Base-by-base conservation (phyloP, 23 tunicate species). In the Diplosoma virens region DNA sequence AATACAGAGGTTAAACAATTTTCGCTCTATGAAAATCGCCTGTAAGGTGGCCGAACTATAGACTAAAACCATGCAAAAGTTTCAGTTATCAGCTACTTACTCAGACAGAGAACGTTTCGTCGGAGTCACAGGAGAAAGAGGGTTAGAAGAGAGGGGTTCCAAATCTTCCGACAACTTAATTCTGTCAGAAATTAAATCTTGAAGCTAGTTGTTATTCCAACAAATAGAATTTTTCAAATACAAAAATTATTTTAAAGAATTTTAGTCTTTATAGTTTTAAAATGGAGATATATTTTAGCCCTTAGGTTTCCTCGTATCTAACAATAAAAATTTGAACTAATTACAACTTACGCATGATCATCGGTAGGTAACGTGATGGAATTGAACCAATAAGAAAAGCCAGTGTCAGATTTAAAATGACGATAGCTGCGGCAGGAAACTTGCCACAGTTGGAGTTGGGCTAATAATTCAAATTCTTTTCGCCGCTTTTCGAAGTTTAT, bases 401-500 rank as follows among this genome's bases (percentile, higher is more conserved):
- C 32, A 28, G 0, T 22, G 53, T 82, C 88, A 53, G 82, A 56
- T 30, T 71, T 73, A 0, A 83, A 73, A 34, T 79, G 73, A 36
- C 80, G 86, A 32, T 90, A 90, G 41, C 86, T 67, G 23, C 79
- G 73, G 46, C 90, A 84, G 16, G 97, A 84, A 16, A 80, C 97
- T 80, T 90, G 97, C 90, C 90, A 90, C 25, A 90, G 52, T 31
- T 84, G 97, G 31, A 90, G 86, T 80, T 90, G 97, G 4, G 99
- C 94, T 63, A 95, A 72, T 14, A 79, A 75, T 30, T 95, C 99
- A 68, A 95, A 95, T 48, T 95, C 95, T 23, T 84, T 88, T 9
- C 99, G 66, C 27, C 99, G 63, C 59, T 95, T 95, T 33, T 88
- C 84, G 52, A 95, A 95, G 58, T 95, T 95, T 26, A 95, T 88